Conservation (phyloP, 2,888 invertebrate genomes). For the Meteorus cinctellus region DNA sequence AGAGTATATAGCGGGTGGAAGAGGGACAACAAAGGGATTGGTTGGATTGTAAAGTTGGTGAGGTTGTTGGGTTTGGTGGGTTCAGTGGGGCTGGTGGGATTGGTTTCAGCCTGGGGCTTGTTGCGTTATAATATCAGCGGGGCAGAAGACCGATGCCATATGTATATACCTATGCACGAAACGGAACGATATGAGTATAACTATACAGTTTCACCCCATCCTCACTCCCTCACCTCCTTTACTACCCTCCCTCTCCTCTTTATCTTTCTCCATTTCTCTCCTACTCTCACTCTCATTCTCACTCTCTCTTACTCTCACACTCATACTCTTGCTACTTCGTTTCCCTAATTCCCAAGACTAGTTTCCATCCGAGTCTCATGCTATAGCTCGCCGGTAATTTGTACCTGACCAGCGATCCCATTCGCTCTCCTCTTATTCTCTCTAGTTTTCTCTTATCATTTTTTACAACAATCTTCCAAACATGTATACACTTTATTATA, state of each 20-base stretch:
- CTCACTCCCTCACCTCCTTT: not conserved
- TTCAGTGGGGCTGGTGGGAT: not conserved
- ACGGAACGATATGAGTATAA: constrained; percentile 57
- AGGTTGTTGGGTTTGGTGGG: constrained; percentile 8
- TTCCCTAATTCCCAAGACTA: constrained; percentile 65
- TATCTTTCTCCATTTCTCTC: not conserved
- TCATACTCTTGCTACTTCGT: constrained; percentile 53
- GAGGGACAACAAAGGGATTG: constrained; percentile 25
- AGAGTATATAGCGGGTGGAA: constrained; percentile 20
- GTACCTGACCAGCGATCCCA: constrained; percentile 27
- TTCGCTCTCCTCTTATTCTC: constrained; percentile 24
- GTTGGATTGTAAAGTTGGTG: constrained; percentile 25
- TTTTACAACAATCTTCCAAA: constrained; percentile 54
- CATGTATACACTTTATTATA: not conserved
- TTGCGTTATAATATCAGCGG: constrained; percentile 51
- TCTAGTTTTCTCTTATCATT: constrained; percentile 55
- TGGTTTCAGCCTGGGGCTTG: constrained; percentile 47
- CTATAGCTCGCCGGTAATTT: constrained; percentile 49
- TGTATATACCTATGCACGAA: constrained; percentile 12
- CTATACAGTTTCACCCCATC: constrained; percentile 40
- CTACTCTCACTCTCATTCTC: not conserved
- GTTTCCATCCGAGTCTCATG: constrained; percentile 60
- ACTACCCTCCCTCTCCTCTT: not conserved
- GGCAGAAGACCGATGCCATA: not conserved
- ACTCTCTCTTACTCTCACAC: constrained; percentile 45